Evolutionary conservation across 2,888 invertebrate species (phyloP), one percentile per base, ranked within the genome.

Genomic region (Chromoteleia sp.): DNA sequence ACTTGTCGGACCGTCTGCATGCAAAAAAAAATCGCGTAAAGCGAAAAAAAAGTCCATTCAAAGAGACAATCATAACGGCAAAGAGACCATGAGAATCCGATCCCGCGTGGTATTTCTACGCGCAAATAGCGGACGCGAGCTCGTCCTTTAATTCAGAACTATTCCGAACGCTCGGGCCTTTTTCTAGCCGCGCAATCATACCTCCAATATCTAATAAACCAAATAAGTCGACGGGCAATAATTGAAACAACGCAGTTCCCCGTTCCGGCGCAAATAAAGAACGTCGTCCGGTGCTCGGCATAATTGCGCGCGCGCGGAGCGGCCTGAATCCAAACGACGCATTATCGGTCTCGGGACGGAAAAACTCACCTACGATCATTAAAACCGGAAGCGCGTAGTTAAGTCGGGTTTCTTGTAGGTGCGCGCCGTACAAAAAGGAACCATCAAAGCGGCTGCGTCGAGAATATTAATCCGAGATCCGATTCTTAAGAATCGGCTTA

Each of bases 381-480:
- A 75, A 48, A 77, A 52, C 58, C 61, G 76, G 70, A 67, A 76
- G 75, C 67, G 56, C 19, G 19, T 30, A 54, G 36, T 43, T 70
- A 75, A 65, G 50, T 48, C 50, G 54, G 21, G 50, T 58, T 75
- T 75, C 65, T 75, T 67, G 29, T 65, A 30, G 12, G 14, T 48
- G 41, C 48, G 10, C 41, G 36, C 6, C n/a, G 54, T 14, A 15
- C 39, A 70, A 77, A 70, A 68, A 77, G 68, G 70, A 70, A 59
- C 67, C 67, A 68, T 59, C 59, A 59, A 41, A 65, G 45, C 39
- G 19, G 21, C 33, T 39, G 45, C 54, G 45, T 5, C n/a, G 39
- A 15, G 70, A 77, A 77, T 77, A 77, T 77, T 77, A 77, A 77
- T 77, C 36, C 63, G 25, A n/a, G n/a, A n/a, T n/a, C n/a, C 33